These are phyloP conservation scores for Octopus sinensis DNA, from an alignment of 1,140 invertebrate genomes.

Conservation along the genomic window DNA sequence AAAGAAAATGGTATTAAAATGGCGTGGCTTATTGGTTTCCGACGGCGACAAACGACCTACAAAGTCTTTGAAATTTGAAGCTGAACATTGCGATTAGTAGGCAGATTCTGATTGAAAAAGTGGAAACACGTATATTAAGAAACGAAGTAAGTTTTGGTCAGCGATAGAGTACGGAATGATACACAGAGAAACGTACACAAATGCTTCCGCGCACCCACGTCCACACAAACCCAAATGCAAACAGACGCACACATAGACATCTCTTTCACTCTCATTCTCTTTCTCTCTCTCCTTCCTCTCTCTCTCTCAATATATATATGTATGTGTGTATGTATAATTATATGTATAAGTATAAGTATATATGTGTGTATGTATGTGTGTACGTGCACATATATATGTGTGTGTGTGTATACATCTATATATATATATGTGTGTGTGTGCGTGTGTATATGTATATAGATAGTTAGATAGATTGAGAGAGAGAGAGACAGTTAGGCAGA, in stretches of 20 bases:
- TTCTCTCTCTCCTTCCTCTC: neutral
- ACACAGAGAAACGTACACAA: neutral
- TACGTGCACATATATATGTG: neutral
- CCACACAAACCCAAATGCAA: neutral
- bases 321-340: neutral
- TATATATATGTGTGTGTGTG: neutral
- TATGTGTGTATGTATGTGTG: neutral
- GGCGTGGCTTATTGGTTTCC: too few relatives aligned
- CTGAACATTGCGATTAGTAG: too few relatives aligned
- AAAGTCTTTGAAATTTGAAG: too few relatives aligned
- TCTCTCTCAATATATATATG: neutral
- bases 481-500: too few relatives aligned
- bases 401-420: neutral
- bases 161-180: neutral
- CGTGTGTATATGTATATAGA: neutral
- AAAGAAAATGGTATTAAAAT: too few relatives aligned
- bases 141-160: too few relatives aligned
- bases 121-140: too few relatives aligned
- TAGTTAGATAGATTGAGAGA: neutral
- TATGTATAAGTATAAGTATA: neutral
- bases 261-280: neutral
- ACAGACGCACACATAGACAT: neutral
- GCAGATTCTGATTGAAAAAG: too few relatives aligned
- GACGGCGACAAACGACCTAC: too few relatives aligned
- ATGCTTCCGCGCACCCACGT: neutral